These are phyloP conservation scores for Grammomys surdaster DNA, from an alignment of 2,113 vertebrate genomes.

Conservation along the genomic window DNA sequence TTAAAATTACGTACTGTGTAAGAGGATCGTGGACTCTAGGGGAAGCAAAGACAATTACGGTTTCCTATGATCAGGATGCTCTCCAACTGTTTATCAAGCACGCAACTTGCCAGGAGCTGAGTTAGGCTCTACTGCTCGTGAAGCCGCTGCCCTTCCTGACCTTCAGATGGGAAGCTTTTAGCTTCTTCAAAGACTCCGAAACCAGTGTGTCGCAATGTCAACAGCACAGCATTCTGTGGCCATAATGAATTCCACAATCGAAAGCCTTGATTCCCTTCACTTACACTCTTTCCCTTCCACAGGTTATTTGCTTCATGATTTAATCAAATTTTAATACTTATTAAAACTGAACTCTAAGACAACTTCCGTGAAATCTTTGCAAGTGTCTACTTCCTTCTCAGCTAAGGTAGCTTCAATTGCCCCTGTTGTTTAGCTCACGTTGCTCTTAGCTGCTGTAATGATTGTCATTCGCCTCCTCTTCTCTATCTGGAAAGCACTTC, in stretches of 20 bases:
- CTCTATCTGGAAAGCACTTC: background rate
- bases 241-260: background rate
- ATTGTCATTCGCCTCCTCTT: background rate
- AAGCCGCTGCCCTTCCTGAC: background rate
- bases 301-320: slow-evolving; percentile 17
- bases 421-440: background rate
- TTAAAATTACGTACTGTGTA: background rate
- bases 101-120: background rate
- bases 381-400: background rate
- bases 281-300: background rate
- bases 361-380: background rate
- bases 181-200: background rate
- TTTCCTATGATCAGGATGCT: background rate
- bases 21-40: background rate
- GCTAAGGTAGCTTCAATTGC: background rate
- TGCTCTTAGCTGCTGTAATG: background rate
- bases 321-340: slow-evolving; percentile 27
- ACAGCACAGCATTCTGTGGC: background rate
- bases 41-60: background rate
- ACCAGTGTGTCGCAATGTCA: background rate
- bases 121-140: background rate
- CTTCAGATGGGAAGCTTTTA: background rate
- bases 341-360: slow-evolving; percentile 20
- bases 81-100: background rate
- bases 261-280: background rate